Conservation (phyloP, 2,888 invertebrate genomes). For the Cerastis rubricosa region DNA sequence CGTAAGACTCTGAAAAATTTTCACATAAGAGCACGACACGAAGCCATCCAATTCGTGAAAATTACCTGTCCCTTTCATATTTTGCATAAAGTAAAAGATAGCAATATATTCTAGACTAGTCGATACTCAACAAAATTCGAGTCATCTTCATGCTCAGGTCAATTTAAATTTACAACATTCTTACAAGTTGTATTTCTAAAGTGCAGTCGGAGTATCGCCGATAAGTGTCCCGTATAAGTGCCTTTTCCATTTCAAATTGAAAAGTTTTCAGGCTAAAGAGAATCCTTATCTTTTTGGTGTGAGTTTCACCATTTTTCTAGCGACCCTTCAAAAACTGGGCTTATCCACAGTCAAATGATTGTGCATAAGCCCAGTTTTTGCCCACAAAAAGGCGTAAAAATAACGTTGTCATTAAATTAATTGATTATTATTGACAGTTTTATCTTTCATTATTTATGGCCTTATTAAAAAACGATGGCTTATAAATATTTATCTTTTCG, state of each 20-base stretch:
- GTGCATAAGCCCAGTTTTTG: too few species aligned
- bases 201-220: conserved; percentile 28
- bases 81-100: background rate
- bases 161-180: conserved; percentile 38
- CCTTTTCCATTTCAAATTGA: conserved; percentile 29
- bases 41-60: background rate
- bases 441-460: conserved; percentile 46
- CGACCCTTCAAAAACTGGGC: background rate
- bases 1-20: background rate
- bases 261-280: conserved; percentile 5
- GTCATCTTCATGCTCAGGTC: conserved; percentile 1
- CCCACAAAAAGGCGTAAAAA: background rate
- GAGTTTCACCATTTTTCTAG: background rate
- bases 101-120: background rate
- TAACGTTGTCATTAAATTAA: conserved; percentile 1
- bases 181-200: conserved; percentile 39
- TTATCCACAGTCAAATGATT: too few species aligned
- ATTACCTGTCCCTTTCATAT: too few species aligned
- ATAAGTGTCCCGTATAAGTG: conserved; percentile 7
- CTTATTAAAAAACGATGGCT: conserved; percentile 46
- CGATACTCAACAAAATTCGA: conserved; percentile 28
- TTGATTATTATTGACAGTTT: conserved; percentile 25
- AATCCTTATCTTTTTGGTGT: background rate
- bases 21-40: background rate
- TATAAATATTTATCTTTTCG: conserved; percentile 50